Conservation (phyloP, 1,140 invertebrate genomes). For the Diploscapter pachys region DNA sequence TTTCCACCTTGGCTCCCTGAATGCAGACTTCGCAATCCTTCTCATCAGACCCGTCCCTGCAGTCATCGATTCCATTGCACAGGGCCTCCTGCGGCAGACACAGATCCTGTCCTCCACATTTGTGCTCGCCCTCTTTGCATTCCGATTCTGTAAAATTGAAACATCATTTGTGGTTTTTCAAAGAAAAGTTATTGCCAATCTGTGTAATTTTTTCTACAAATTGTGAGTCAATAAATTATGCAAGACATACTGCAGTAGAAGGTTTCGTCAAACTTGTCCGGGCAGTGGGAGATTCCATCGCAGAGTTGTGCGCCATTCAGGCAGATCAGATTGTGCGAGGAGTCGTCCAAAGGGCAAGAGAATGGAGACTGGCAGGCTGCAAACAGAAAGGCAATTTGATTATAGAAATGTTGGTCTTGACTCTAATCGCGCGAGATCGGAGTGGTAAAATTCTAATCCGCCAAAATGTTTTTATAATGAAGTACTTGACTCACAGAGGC, state of each 20-base stretch:
- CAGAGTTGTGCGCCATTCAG: constrained; percentile 10
- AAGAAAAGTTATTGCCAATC: too few relatives aligned
- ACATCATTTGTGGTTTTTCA: neutral
- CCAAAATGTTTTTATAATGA: too few relatives aligned
- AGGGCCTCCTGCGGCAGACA: constrained; percentile 15
- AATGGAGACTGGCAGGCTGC: constrained; percentile 23
- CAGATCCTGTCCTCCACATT: constrained; percentile 9
- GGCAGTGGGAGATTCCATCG: constrained; percentile 23
- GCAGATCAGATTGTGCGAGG: constrained; percentile 13
- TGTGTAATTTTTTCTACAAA: too few relatives aligned
- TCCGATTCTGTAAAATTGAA: constrained; percentile 6
- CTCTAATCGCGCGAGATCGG: too few relatives aligned
- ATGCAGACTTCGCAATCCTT: constrained; percentile 17
- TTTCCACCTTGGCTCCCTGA: constrained; percentile 22
- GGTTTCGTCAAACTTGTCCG: constrained; percentile 19
- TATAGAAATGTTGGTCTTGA: too few relatives aligned
- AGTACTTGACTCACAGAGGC: too few relatives aligned
- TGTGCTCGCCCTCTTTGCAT: constrained; percentile 17
- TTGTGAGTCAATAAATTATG: neutral
- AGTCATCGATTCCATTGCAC: constrained; percentile 33
- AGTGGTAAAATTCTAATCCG: too few relatives aligned
- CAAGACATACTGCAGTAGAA: constrained; percentile 18
- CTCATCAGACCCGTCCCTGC: constrained; percentile 28
- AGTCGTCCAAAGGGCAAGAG: constrained; percentile 19
- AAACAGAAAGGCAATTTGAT: too few relatives aligned